These are phyloP conservation scores for Parapsyche elsis DNA, from an alignment of 1,140 invertebrate genomes.

Conservation along the genomic window DNA sequence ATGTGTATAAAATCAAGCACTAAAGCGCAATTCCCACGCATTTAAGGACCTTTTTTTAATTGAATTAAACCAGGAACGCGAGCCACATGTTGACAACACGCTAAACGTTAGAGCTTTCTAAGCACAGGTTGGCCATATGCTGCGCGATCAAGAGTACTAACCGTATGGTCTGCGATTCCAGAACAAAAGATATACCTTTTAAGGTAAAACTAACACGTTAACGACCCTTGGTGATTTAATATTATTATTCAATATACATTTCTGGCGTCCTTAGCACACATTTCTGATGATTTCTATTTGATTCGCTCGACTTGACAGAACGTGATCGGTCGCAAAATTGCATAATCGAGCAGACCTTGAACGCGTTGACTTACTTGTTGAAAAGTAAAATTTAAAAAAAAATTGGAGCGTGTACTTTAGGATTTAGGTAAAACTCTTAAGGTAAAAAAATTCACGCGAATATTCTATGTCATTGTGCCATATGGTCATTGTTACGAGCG, in stretches of 20 bases:
- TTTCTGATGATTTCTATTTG: constrained; percentile 30
- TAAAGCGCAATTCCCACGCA: too few relatives aligned
- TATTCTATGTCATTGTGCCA: constrained; percentile 6
- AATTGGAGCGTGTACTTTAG: neutral
- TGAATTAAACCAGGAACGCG: neutral
- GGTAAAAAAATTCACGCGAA: constrained; percentile 24
- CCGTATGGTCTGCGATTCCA: constrained; percentile 28
- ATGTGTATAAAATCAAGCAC: too few relatives aligned
- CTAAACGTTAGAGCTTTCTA: neutral
- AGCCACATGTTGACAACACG: neutral
- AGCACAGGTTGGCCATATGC: constrained; percentile 43
- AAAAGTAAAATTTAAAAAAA: neutral
- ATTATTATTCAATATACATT: neutral
- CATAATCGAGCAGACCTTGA: constrained; percentile 8
- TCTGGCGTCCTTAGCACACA: constrained; percentile 39
- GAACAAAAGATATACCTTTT: neutral
- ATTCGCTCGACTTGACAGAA: constrained; percentile 35
- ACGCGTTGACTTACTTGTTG: too few relatives aligned
- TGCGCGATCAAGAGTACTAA: neutral
- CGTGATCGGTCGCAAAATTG: constrained; percentile 13
- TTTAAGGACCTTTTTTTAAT: neutral
- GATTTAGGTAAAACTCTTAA: neutral
- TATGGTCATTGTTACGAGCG: neutral
- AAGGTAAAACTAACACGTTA: neutral
- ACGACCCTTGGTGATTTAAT: neutral